Conservation (phyloP, 2,797 vertebrate species). For the Agapornis canus region DNA sequence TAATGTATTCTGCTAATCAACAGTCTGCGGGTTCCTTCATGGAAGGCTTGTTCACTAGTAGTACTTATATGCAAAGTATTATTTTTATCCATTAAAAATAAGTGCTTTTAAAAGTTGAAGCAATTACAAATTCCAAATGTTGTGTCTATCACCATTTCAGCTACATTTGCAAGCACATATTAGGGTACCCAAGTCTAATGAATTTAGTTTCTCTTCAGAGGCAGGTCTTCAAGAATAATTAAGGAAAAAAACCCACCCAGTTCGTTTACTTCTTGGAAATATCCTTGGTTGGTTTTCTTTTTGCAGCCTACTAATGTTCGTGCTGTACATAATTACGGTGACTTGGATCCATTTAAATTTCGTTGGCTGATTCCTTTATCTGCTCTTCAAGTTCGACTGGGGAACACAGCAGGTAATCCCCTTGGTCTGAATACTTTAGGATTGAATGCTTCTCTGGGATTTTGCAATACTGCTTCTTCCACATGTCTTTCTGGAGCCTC, state of each 20-base stretch:
- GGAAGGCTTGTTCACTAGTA: neutral
- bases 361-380: constrained; percentile 96
- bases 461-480: neutral
- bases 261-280: neutral
- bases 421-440: neutral
- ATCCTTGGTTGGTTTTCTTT: neutral
- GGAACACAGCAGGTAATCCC: constrained; percentile 90
- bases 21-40: neutral
- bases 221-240: neutral
- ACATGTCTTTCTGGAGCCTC: neutral
- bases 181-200: neutral
- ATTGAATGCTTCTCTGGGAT: neutral
- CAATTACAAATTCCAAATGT: neutral
- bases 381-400: constrained; percentile 91
- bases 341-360: constrained; percentile 93
- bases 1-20: neutral
- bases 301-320: constrained; percentile 82
- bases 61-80: neutral
- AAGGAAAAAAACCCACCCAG: accelerated
- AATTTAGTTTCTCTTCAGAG: neutral
- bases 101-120: constrained; percentile 23
- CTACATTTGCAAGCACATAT: neutral
- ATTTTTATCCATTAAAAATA: neutral
- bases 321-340: constrained; percentile 83
- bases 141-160: neutral